These are phyloP conservation scores for Alethe castanea DNA, from an alignment of 2,113 vertebrate species.

Conservation along the genomic window DNA sequence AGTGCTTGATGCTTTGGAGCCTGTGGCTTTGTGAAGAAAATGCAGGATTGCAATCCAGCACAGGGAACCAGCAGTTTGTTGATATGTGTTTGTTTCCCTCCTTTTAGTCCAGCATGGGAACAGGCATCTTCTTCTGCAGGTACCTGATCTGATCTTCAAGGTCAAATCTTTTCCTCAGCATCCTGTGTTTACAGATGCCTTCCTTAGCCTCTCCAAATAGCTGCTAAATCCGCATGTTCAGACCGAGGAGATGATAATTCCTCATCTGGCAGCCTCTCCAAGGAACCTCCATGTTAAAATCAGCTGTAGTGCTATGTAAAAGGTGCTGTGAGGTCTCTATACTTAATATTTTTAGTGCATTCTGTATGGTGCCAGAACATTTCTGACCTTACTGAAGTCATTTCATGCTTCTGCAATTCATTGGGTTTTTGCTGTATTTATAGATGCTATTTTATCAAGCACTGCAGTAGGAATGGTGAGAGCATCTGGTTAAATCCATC, in stretches of 20 bases:
- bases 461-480: conserved; percentile 44
- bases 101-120: not conserved
- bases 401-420: conserved; percentile 60
- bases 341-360: conserved; percentile 34
- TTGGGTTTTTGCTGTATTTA: conserved; percentile 57
- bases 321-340: not conserved
- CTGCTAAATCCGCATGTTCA: not conserved
- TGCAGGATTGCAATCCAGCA: not conserved
- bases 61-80: not conserved
- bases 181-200: not conserved
- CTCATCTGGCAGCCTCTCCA: not conserved
- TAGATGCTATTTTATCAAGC: conserved; percentile 49
- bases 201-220: not conserved
- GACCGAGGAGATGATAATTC: not conserved
- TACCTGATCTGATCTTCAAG: not conserved
- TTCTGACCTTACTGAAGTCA: conserved; percentile 63
- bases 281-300: not conserved
- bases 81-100: fast-evolving
- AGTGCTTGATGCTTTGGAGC: not conserved
- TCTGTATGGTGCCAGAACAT: not conserved
- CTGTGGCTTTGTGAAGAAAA: not conserved
- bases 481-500: conserved; percentile 68
- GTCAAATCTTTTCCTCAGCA: not conserved
- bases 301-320: not conserved
- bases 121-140: not conserved